Evolutionary conservation across 30 jellyfish, hydroid and myxozoan species (phyloP), one percentile per base, ranked within the genome.

Genomic region (Catostylus mosaicus): DNA sequence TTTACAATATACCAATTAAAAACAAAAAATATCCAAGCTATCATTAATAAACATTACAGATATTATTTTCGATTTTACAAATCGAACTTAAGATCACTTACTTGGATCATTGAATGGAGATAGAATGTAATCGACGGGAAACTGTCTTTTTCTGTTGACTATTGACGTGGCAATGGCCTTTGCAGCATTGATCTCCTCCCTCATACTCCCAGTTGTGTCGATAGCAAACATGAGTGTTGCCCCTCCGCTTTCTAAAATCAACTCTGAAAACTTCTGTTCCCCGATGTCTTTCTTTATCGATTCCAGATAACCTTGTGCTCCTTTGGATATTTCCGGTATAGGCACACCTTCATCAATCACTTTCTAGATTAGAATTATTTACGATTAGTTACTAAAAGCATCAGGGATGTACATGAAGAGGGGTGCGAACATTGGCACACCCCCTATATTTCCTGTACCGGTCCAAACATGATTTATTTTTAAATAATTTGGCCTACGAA

Each of bases 71-170:
- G 8, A 62, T 8, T 24, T 62, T 46, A 62, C 18, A 2, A 5
- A 62, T 62, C 43, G 12, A 30, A 62, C 3, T n/a, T 30, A 22
- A 26, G 20, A 11, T 46, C 18, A 24, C 78, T 37, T 59, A 89
- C 97, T 74, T 72, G 97, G 97, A 54, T 89, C 97, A 63, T 82
- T 89, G 75, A 81, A 81, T 3, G 94, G 95, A 9, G 97, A 81
- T 43, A 89, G 80, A 45, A 89, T 81, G 70, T 89, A 89, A 45
- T 89, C 97, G 38, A 89, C 97, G 1, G 86, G 78, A 83, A 81
- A 81, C 56, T 81, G 88, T 16, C 97, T 46, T 27, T 75, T 76
- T 34, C 46, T 66, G 34, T 82, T 89, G 33, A 89, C 77, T 14
- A 89, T 89, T 3, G 88, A 30, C 12, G 75, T 73, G 36, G 97